Base-by-base conservation (phyloP, 2,113 vertebrate genomes). In the Otus sunia region DNA sequence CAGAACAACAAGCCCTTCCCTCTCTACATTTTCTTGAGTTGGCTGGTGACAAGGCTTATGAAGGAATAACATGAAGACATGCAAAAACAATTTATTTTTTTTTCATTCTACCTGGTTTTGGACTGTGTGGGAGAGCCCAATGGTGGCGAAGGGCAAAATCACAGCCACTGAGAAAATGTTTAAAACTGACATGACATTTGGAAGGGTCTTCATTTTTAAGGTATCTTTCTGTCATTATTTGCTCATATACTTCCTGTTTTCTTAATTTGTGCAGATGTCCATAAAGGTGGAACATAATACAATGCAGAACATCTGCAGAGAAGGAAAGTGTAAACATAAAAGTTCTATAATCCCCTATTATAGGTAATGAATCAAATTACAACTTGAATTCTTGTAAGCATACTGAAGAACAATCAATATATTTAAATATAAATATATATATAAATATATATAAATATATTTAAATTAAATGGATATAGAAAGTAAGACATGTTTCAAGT, bases 391-490 rank as follows among this genome's bases (percentile, higher is more conserved):
- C 43, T 39, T 43, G 8, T 36, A 90, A 56, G 11, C 66, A 39
- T 43, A 68, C 22, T 67, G 59, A 90, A 90, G 43, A 87, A 72
- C 17, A 62, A 88, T 63, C 30, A 43, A 84, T 30, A 32, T 27
- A 82, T 50, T 90, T 92, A 87, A 90, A 94, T 80, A n/a, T n/a
- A n/a, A n/a, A n/a, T n/a, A n/a, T n/a, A n/a, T n/a, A n/a, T n/a
- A n/a, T n/a, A n/a, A n/a, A n/a, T n/a, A n/a, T n/a, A n/a, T n/a
- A n/a, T n/a, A n/a, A 43, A 84, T 30, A 32, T 27, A 82, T 50
- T 90, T 92, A 87, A 90, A 94, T 79, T 76, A 90, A 92, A 84
- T 55, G 34, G 53, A 62, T 67, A 41, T 75, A 84, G 56, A 76
- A 90, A 41, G 47, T 55, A 84, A 60, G 50, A 45, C 63, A 47